phyloP scores from a whole-genome alignment of 2,888 invertebrate species.

The Buathra laborator region DNA sequence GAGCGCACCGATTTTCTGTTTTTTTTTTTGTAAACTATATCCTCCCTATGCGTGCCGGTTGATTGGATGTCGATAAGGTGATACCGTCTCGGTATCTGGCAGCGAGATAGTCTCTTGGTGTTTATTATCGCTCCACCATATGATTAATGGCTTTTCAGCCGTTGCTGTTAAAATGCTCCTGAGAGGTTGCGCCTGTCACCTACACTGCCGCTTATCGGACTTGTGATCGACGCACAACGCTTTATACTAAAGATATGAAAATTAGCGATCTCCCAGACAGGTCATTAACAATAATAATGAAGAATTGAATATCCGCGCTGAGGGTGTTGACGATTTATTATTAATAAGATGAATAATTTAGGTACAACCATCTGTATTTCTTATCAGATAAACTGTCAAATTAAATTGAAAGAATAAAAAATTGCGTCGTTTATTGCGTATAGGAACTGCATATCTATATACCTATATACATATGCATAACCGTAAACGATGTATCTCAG shows the following conservation, averaged over 20 bases:
- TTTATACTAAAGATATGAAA: slow-evolving; percentile 6
- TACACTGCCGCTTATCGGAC: neutral
- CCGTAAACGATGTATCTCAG: too few species aligned
- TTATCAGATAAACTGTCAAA: slow-evolving; percentile 5
- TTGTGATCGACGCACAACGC: slow-evolving; percentile 2
- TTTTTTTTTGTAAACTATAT: slow-evolving; percentile 5
- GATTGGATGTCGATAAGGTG: slow-evolving; percentile 44
- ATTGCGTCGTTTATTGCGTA: neutral
- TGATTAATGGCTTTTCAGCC: slow-evolving; percentile 49
- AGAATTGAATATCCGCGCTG: slow-evolving; percentile 17
- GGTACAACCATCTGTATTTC: neutral
- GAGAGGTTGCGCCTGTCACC: slow-evolving; percentile 11
- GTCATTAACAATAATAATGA: slow-evolving; percentile 21
- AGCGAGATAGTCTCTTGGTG: slow-evolving; percentile 30
- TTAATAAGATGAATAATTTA: neutral
- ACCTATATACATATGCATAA: neutral
- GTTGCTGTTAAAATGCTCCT: slow-evolving; percentile 22
- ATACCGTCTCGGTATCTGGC: slow-evolving; percentile 39
- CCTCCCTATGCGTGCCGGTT: slow-evolving; percentile 28
- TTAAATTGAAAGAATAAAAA: slow-evolving; percentile 31
- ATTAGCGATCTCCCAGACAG: slow-evolving; percentile 8
- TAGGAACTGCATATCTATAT: neutral
- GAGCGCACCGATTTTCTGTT: neutral
- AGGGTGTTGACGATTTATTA: slow-evolving; percentile 16
- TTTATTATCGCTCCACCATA: slow-evolving; percentile 50